Evolutionary conservation across 2,113 vertebrate species (phyloP).

Genomic region (Psilopsiagon aymara): DNA sequence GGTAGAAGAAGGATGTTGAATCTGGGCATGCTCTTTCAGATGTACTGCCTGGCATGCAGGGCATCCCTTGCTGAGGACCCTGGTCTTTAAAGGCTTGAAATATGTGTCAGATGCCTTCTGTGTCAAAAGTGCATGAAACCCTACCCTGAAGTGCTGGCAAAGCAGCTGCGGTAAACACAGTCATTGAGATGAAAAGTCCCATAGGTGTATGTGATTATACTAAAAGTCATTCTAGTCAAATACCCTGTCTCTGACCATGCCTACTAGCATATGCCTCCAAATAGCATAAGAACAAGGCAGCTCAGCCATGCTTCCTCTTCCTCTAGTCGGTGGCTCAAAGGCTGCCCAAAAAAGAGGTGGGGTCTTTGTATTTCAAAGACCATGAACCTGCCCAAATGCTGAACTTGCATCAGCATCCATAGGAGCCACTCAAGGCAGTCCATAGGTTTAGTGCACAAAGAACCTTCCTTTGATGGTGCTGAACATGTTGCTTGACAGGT

Average conservation of each 20-base stretch:
- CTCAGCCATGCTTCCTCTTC: neutral
- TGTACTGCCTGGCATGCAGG: rapidly evolving
- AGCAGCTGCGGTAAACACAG: neutral
- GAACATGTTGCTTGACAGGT: neutral
- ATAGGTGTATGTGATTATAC: neutral
- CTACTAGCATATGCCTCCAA: neutral
- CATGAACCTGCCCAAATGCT: neutral
- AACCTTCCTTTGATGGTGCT: neutral
- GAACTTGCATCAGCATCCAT: neutral
- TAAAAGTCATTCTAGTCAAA: neutral
- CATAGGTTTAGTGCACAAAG: neutral
- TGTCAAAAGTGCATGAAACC: neutral
- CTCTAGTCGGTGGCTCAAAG: neutral
- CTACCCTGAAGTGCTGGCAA: neutral
- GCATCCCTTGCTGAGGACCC: neutral
- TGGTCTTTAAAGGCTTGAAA: neutral
- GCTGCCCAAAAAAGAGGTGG: neutral
- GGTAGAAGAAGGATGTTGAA: neutral
- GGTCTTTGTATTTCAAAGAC: neutral
- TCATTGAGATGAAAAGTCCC: neutral
- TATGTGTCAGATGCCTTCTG: neutral
- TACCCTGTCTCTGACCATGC: neutral
- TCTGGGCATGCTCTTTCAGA: neutral
- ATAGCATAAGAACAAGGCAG: neutral
- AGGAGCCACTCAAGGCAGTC: neutral